Evolutionary conservation across 2,113 vertebrate genomes (phyloP).

Genomic region (Cynopterus brachyotis): DNA sequence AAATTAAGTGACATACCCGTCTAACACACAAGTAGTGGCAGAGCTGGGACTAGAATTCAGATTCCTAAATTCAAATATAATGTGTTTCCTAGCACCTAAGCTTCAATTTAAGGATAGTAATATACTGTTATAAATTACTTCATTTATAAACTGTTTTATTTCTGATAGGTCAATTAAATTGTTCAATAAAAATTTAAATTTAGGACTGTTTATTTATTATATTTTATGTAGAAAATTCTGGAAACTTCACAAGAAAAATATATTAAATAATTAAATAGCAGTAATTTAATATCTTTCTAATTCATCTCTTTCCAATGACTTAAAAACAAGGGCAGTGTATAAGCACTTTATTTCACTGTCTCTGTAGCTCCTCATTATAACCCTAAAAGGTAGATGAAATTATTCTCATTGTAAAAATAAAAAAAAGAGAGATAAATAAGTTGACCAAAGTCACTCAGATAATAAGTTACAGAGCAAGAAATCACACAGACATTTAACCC

Average conservation of each 20-base stretch:
- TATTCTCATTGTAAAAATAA: slow-evolving; percentile 12
- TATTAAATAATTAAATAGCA: neutral
- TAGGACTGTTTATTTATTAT: neutral
- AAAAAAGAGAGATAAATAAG: neutral
- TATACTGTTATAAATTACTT: neutral
- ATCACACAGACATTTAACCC: neutral
- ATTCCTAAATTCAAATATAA: neutral
- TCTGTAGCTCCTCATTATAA: neutral
- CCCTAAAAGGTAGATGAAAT: neutral
- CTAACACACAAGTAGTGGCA: neutral
- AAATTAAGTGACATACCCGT: neutral
- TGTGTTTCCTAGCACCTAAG: neutral
- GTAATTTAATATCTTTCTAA: neutral
- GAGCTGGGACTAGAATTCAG: neutral
- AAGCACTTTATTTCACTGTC: neutral
- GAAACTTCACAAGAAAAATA: neutral
- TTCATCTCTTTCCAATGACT: neutral
- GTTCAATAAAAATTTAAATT: neutral
- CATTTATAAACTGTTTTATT: neutral
- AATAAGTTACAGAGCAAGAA: neutral
- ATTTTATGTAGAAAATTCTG: neutral
- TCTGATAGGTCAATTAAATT: neutral
- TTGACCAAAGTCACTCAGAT: neutral
- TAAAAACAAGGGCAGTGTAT: neutral
- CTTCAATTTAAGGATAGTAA: neutral